Evolutionary conservation across 2,113 vertebrate species (phyloP).

Genomic region (Fukomys damarensis): DNA sequence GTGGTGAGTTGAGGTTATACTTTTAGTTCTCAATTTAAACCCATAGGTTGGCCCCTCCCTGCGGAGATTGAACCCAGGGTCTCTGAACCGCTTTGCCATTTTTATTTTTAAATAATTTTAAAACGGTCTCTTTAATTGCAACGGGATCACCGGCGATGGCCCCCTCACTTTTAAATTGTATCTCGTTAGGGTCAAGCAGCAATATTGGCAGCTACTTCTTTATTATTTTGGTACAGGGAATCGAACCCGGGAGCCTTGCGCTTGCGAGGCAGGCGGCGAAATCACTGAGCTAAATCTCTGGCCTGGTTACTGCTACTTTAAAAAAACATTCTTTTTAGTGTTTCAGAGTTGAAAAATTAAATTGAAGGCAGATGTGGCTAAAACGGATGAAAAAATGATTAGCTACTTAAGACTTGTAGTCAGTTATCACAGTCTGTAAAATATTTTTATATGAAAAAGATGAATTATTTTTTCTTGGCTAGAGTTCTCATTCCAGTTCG

Average conservation of each 20-base stretch:
- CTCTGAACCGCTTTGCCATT: neutral
- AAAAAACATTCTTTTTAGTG: neutral
- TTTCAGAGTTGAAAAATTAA: slow-evolving; percentile 6
- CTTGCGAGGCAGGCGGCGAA: too few relatives aligned
- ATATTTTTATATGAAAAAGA: neutral
- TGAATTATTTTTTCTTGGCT: neutral
- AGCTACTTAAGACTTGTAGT: neutral
- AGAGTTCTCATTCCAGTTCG: neutral
- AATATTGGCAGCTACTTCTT: neutral
- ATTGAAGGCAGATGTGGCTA: neutral
- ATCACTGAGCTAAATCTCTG: too few relatives aligned
- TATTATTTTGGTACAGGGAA: too few relatives aligned
- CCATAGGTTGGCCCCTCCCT: neutral
- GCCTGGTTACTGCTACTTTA: too few relatives aligned
- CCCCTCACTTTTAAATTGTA: neutral
- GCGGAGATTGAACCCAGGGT: neutral
- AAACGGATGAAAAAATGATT: neutral
- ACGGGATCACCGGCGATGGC: neutral
- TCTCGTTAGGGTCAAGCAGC: neutral
- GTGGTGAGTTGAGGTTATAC: neutral
- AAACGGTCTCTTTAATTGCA: neutral
- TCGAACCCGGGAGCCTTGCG: too few relatives aligned
- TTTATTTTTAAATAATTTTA: neutral
- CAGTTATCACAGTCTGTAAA: neutral
- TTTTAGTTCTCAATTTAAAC: neutral